Conservation (phyloP, 1,140 invertebrate species). For the Phenacoccus solenopsis region DNA sequence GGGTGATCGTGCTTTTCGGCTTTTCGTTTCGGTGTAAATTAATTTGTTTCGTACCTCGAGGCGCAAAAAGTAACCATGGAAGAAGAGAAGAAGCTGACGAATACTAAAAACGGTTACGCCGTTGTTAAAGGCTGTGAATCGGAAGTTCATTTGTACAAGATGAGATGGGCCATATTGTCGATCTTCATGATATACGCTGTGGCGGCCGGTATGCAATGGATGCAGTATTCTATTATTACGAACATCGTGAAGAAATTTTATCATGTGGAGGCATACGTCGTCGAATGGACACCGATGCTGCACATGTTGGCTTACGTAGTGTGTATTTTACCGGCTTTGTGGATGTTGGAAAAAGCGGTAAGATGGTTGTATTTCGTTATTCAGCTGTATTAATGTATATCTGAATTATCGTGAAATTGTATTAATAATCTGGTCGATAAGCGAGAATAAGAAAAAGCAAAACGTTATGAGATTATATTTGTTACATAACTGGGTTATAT, state of each 20-base stretch:
- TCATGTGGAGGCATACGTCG: slow-evolving; percentile 51
- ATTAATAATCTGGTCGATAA: too few species aligned
- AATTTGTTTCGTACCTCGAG: background rate
- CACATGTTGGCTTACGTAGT: slow-evolving; percentile 96
- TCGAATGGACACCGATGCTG: slow-evolving; percentile 96
- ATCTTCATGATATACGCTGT: slow-evolving; percentile 87
- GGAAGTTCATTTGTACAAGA: slow-evolving; percentile 41
- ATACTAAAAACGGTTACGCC: too few species aligned
- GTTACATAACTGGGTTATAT: too few species aligned
- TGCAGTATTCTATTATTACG: slow-evolving; percentile 77
- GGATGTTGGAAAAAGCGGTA: slow-evolving; percentile 77
- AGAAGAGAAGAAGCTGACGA: background rate
- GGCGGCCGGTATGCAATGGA: slow-evolving; percentile 81
- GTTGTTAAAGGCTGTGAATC: background rate
- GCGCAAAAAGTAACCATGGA: background rate
- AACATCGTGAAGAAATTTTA: slow-evolving; percentile 63
- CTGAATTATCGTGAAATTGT: background rate
- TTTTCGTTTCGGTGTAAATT: background rate
- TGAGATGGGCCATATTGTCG: slow-evolving; percentile 72
- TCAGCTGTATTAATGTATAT: too few species aligned
- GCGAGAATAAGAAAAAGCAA: too few species aligned
- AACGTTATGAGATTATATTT: too few species aligned
- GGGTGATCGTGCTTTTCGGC: background rate
- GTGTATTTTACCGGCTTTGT: slow-evolving; percentile 90
- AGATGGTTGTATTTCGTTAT: slow-evolving; percentile 36